Evolutionary conservation across 1,140 invertebrate genomes (phyloP).

Genomic region (Drosophila ironensis): DNA sequence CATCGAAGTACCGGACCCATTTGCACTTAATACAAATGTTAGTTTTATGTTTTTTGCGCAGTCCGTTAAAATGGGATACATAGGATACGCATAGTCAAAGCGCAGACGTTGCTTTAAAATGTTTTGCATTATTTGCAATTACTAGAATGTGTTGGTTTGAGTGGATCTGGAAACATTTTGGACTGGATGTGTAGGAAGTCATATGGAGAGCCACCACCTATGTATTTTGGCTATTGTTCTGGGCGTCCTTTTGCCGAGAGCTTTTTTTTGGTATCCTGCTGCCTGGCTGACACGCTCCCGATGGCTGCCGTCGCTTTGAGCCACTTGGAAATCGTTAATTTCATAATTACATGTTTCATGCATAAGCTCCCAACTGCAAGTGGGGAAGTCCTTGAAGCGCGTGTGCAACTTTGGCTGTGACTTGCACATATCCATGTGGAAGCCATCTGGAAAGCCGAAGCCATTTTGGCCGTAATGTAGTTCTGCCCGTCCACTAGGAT

Average conservation of each 20-base stretch:
- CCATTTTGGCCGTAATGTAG: constrained; percentile 80
- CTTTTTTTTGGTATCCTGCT: constrained; percentile 1
- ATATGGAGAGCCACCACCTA: background rate
- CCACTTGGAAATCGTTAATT: constrained; percentile 80
- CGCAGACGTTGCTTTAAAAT: no score
- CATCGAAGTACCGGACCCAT: no score
- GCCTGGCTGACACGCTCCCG: constrained; percentile 28
- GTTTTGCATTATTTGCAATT: no score
- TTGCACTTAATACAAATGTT: no score
- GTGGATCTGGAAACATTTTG: no score
- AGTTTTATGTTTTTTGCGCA: no score
- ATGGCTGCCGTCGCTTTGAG: constrained; percentile 52
- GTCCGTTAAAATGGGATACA: no score
- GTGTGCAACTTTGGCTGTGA: constrained; percentile 47
- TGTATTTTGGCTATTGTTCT: constrained; percentile 4
- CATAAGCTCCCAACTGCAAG: constrained; percentile 59
- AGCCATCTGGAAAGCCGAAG: constrained; percentile 78
- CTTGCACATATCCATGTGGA: constrained; percentile 78
- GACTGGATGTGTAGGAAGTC: no score
- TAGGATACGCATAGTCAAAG: no score
- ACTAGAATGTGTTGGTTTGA: no score
- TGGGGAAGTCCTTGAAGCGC: constrained; percentile 21
- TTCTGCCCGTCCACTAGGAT: constrained; percentile 75
- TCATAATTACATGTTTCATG: constrained; percentile 81
- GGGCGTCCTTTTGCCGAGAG: background rate